phyloP scores from a whole-genome alignment of 2,888 invertebrate genomes.

The Cryptops parisi region DNA sequence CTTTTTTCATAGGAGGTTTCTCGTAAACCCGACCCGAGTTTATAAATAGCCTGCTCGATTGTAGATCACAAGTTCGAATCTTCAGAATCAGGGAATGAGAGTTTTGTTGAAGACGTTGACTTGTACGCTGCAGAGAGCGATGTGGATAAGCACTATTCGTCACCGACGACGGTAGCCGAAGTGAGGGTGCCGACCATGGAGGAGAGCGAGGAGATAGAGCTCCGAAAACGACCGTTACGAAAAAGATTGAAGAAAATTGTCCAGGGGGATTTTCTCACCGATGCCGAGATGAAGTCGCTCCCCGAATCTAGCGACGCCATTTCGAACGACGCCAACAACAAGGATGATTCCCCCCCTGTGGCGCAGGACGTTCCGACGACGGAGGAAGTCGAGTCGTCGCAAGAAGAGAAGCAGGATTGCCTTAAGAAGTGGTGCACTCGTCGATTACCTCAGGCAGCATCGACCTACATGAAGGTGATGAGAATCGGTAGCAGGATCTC shows the following conservation, averaged over 20 bases:
- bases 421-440: conserved; percentile 5
- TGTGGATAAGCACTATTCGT: conserved; percentile 6
- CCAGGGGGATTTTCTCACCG: neutral
- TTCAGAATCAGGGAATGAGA: conserved; percentile 8
- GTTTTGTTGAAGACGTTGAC: neutral
- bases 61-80: conserved; percentile 3
- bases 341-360: neutral
- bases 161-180: neutral
- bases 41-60: neutral
- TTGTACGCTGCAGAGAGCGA: conserved; percentile 8
- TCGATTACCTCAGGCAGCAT: conserved; percentile 5
- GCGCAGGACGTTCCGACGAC: neutral
- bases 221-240: conserved; percentile 7
- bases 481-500: conserved; percentile 8
- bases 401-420: neutral
- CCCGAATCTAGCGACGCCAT: neutral
- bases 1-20: neutral
- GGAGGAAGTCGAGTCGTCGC: neutral
- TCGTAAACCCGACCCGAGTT: neutral
- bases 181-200: neutral
- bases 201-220: conserved; percentile 7
- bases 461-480: conserved; percentile 12
- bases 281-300: neutral
- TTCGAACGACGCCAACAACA: neutral
- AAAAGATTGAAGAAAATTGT: conserved; percentile 10